phyloP scores from a whole-genome alignment of 2,888 invertebrate genomes.

The Scaptomyza flava region DNA sequence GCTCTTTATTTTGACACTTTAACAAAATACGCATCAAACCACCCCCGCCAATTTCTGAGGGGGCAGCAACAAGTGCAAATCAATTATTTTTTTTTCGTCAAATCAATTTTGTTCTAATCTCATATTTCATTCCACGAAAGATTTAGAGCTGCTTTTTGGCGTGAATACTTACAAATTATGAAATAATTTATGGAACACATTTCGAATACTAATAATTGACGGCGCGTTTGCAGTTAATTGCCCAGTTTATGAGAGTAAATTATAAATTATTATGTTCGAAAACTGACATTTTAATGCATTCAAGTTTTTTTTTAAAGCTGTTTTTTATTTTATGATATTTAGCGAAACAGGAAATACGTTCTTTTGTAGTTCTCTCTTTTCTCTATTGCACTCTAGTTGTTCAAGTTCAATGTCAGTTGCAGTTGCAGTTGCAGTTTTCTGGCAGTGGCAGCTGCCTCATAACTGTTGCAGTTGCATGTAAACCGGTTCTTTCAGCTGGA shows the following conservation, averaged over 20 bases:
- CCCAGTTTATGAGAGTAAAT: not conserved
- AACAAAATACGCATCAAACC: not conserved
- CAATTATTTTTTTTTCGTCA: not conserved
- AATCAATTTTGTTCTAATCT: constrained; percentile 20
- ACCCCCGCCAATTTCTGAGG: constrained; percentile 18
- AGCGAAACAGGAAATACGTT: constrained; percentile 41
- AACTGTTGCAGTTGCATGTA: constrained; percentile 53
- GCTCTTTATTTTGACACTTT: too few relatives aligned
- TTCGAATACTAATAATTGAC: constrained; percentile 21
- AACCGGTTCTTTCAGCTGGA: constrained; percentile 55
- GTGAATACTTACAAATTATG: constrained; percentile 34
- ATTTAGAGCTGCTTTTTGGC: constrained; percentile 43
- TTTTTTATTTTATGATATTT: constrained; percentile 4
- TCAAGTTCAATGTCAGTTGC: constrained; percentile 75
- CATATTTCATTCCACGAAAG: constrained; percentile 1
- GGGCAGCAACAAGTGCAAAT: not conserved
- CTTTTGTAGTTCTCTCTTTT: constrained; percentile 1
- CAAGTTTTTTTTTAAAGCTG: constrained; percentile 18
- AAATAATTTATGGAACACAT: constrained; percentile 18
- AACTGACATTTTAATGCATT: constrained; percentile 43
- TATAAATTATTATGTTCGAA: constrained; percentile 40
- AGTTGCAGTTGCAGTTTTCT: constrained; percentile 42
- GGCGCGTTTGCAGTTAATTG: constrained; percentile 15
- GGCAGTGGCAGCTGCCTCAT: constrained; percentile 40
- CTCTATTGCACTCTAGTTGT: not conserved